A percentile compares a stretch with the other conserved stretches of the same genome.
Conservation (phyloP, 2,113 vertebrate genomes). For the Zonotrichia leucophrys region DNA sequence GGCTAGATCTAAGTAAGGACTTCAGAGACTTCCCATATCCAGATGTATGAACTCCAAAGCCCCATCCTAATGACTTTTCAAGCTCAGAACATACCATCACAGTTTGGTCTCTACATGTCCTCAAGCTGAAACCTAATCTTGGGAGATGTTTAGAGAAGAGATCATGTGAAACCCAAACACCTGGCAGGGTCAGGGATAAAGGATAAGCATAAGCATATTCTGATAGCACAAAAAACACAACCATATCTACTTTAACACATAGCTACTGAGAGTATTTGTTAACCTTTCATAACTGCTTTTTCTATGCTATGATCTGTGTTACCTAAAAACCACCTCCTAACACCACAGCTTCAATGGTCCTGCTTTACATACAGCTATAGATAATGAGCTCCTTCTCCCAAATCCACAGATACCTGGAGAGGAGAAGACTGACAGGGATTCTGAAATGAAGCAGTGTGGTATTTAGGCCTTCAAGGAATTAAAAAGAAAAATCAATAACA, state of each 20-base stretch:
- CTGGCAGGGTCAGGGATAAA: neutral
- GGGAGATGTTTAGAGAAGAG: neutral
- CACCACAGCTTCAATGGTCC: neutral
- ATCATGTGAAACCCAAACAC: neutral
- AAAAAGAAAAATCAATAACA: neutral
- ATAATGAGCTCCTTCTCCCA: neutral
- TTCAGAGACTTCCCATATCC: neutral
- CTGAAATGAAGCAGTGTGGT: neutral
- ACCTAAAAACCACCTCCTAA: neutral
- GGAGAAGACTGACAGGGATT: neutral
- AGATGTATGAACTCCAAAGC: neutral
- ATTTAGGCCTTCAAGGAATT: neutral
- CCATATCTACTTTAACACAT: neutral
- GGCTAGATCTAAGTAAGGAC: constrained; percentile 57
- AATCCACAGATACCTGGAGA: neutral
- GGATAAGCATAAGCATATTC: neutral
- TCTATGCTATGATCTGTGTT: neutral
- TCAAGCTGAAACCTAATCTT: neutral
- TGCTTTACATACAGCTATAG: neutral
- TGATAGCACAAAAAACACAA: neutral
- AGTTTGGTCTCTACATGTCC: neutral
- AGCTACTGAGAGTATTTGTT: neutral
- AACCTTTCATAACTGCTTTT: neutral
- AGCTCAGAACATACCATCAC: neutral
- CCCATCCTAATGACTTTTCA: neutral